Evolutionary conservation across 2,888 invertebrate genomes (phyloP), one percentile per base, ranked within the genome.

Genomic region (Itoplectis maculator): DNA sequence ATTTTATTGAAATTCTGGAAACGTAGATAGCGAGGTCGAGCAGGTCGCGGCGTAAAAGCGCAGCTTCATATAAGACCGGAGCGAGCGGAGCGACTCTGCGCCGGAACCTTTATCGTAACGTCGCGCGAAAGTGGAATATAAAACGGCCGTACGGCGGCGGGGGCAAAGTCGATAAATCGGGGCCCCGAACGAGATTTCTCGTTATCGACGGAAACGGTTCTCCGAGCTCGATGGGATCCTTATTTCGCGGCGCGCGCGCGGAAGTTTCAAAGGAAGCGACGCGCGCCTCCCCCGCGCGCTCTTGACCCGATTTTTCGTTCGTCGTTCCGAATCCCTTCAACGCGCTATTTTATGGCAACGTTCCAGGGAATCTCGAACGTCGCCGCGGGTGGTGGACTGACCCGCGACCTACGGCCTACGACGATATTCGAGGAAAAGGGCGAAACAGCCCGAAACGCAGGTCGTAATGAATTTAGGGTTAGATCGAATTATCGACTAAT

Each of bases 151-250:
- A 66, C 59, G 42, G 13, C n/a, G n/a, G n/a, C n/a, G n/a, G n/a
- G n/a, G n/a, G n/a, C 15, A 51, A 35, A 59, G 59, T 75, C 79
- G 61, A 79, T 76, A 72, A 61, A 79, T 72, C 68, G 76, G 51
- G 29, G n/a, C n/a, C n/a, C 13, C 45, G 75, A 20, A n/a, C 45
- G 61, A 66, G 54, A 76, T 47, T 79, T 79, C 72, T 68, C 68
- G 76, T 68, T 73, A 79, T 77, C 63, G 76, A 59, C 40, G 18
- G 11, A n/a, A 29, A 18, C 63, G 40, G n/a, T n/a, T n/a, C 40
- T 18, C 42, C n/a, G 18, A 1, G 2, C n/a, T 29, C 29, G 42
- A 9, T 18, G 3, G 40, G 40, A 5, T 63, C 51, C 49, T 70
- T 61, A 65, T 68, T 72, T 61, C 49, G 69, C 65, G 65, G 75